Evolutionary conservation across 1,140 invertebrate species (phyloP).

Genomic region (Psix sp.): DNA sequence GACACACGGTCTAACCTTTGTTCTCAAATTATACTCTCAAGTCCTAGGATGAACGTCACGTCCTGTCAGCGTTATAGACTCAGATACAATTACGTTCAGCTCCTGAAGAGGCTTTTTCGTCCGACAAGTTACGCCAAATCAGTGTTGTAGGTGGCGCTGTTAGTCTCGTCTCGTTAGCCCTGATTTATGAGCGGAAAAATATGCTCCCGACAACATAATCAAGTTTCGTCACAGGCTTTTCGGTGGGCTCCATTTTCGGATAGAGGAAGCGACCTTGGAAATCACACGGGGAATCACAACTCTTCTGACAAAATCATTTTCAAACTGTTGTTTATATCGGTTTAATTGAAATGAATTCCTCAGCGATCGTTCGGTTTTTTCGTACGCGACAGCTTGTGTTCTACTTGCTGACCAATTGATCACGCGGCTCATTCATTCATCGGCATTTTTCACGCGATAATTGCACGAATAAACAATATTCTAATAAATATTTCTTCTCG

Average conservation of each 20-base stretch:
- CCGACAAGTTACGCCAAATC: slow-evolving; percentile 31
- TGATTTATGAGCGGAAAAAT: slow-evolving; percentile 39
- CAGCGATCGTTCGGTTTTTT: too few species aligned
- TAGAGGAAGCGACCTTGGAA: too few species aligned
- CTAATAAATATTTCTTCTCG: slow-evolving; percentile 18
- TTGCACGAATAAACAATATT: too few species aligned
- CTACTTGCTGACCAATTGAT: too few species aligned
- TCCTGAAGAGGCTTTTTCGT: slow-evolving; percentile 1
- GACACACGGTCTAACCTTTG: slow-evolving; percentile 53
- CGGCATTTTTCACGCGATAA: too few species aligned
- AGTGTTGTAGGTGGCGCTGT: slow-evolving; percentile 29
- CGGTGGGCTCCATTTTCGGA: slow-evolving; percentile 4
- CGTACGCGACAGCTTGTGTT: too few species aligned
- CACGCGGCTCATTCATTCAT: too few species aligned
- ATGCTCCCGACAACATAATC: slow-evolving; percentile 18
- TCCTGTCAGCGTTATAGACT: slow-evolving; percentile 23
- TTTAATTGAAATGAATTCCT: too few species aligned
- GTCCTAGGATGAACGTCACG: slow-evolving; percentile 47
- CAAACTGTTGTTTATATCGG: too few species aligned
- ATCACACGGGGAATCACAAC: too few species aligned
- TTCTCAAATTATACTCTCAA: slow-evolving; percentile 34
- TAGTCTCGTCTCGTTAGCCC: slow-evolving; percentile 30
- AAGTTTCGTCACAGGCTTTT: slow-evolving; percentile 16
- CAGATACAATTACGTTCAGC: slow-evolving; percentile 32
- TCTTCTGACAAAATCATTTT: too few species aligned